phyloP scores from a whole-genome alignment of 2,888 invertebrate species.

The Drosophila hamatofila region DNA sequence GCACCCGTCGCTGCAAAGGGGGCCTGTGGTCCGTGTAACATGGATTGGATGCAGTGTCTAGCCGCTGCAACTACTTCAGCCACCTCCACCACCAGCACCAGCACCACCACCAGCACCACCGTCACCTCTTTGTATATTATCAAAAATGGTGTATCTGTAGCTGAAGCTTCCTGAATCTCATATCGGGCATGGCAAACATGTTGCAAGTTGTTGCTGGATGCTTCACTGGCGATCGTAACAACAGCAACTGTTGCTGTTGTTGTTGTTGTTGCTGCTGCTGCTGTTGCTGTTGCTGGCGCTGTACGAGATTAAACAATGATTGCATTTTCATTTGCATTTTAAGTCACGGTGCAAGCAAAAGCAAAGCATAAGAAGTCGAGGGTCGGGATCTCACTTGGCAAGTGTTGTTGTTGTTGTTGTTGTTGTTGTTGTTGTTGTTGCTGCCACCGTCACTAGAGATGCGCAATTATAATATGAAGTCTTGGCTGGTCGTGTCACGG shows the following conservation, averaged over 20 bases:
- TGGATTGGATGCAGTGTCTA: conserved; percentile 37
- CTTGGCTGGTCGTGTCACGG: conserved; percentile 42
- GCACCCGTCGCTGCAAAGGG: conserved; percentile 42
- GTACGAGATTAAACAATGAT: conserved; percentile 79
- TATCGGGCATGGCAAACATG: conserved; percentile 71
- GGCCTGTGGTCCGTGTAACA: conserved; percentile 11
- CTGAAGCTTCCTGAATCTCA: conserved; percentile 73
- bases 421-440: no score
- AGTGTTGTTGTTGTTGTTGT: conserved; percentile 48
- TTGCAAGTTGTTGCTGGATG: conserved; percentile 64
- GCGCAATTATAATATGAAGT: neutral
- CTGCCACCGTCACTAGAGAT: conserved; percentile 23
- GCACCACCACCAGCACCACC: conserved; percentile 22
- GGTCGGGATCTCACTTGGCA: conserved; percentile 77
- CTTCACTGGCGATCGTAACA: conserved; percentile 69
- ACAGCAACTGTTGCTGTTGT: conserved; percentile 45
- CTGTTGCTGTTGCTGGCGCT: conserved; percentile 58
- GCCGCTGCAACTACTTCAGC: neutral
- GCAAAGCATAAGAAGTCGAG: conserved; percentile 68
- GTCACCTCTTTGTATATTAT: conserved; percentile 69
- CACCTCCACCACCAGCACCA: conserved; percentile 26
- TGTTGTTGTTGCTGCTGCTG: conserved; percentile 44
- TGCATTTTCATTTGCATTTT: conserved; percentile 81
- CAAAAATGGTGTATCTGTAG: conserved; percentile 75
- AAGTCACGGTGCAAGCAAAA: conserved; percentile 75